A percentile compares a stretch with the other conserved stretches of the same genome.
Evolutionary conservation across 2,888 invertebrate species (phyloP).

Genomic region (Hedychridium roseum): DNA sequence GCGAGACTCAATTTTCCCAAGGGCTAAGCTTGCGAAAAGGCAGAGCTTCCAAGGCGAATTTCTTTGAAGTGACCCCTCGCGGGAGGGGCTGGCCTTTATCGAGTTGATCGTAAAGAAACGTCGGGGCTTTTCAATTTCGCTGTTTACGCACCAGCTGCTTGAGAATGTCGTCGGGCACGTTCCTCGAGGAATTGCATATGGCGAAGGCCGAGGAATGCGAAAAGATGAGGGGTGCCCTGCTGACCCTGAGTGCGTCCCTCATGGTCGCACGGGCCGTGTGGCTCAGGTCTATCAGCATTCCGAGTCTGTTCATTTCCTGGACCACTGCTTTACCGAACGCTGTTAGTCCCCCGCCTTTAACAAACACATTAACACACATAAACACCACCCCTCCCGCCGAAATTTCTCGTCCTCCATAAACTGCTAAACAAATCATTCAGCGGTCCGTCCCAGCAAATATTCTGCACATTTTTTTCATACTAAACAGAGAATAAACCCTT

Average conservation of each 20-base stretch:
- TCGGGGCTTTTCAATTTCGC: background rate
- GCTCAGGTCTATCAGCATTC: constrained; percentile 91
- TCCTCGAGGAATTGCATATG: constrained; percentile 86
- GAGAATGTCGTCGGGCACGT: constrained; percentile 87
- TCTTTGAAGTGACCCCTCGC: no score
- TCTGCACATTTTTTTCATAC: no score
- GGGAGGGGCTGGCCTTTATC: no score
- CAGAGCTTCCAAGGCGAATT: no score
- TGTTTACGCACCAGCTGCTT: constrained; percentile 67
- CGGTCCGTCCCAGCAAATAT: no score
- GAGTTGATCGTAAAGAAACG: no score
- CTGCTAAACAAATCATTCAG: no score
- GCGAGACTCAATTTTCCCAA: no score
- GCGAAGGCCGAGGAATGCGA: constrained; percentile 90
- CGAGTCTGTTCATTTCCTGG: constrained; percentile 91
- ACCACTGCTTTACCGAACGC: constrained; percentile 74
- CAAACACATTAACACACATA: no score
- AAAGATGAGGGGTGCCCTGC: constrained; percentile 89
- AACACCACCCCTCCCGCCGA: no score
- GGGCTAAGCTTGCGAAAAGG: no score
- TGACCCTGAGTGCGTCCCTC: constrained; percentile 80
- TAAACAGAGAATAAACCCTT: no score
- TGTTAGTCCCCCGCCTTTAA: constrained; percentile 55
- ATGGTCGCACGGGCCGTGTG: constrained; percentile 88
- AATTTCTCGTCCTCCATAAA: background rate